Conservation (phyloP, 1,140 invertebrate species). For the Papilio polyxenes region DNA sequence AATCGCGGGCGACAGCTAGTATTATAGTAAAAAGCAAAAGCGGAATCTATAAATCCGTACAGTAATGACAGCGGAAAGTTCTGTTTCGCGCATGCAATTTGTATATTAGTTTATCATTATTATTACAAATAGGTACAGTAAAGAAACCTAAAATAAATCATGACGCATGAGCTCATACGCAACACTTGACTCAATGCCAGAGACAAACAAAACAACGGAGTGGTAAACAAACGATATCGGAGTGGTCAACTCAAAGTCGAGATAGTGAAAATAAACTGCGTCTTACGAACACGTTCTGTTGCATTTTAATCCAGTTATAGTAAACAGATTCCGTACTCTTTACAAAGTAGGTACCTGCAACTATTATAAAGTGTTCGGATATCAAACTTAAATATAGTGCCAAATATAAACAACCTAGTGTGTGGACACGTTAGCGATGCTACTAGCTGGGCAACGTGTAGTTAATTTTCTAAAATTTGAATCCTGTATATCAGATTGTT, state of each 20-base stretch:
- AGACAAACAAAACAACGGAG: background rate
- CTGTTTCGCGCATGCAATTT: background rate
- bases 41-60: background rate
- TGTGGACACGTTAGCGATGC: no score
- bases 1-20: no score
- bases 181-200: conserved; percentile 12
- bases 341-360: background rate
- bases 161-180: background rate
- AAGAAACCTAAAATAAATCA: conserved; percentile 11
- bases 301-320: background rate
- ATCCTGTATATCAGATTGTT: no score
- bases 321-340: background rate
- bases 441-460: no score
- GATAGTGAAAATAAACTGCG: background rate
- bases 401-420: no score
- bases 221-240: conserved; percentile 10
- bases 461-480: no score
- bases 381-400: no score
- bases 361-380: background rate
- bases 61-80: background rate
- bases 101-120: background rate
- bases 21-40: background rate
- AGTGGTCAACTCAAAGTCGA: background rate
- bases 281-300: background rate
- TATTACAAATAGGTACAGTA: background rate